Conservation (phyloP, 2,113 vertebrate genomes). For the Eulemur macaco region DNA sequence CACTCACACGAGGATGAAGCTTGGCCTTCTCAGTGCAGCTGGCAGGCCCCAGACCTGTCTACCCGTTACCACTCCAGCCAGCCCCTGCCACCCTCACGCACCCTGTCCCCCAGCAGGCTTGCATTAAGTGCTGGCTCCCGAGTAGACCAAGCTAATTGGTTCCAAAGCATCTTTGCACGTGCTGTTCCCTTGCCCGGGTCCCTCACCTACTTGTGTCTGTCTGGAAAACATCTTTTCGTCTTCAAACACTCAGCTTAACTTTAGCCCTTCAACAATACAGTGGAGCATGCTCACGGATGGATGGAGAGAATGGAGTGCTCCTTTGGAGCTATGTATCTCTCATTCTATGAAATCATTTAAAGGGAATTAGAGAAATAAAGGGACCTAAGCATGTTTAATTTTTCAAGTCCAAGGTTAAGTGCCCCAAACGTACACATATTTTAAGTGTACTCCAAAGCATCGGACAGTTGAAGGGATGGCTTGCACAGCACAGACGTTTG, state of each 20-base stretch:
- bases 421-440: neutral
- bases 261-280: neutral
- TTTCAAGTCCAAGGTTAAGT: neutral
- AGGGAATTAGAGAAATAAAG: neutral
- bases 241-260: neutral
- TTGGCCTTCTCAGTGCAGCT: neutral
- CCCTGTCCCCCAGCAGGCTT: no score
- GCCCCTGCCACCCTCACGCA: neutral
- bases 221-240: neutral
- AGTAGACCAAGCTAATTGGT: neutral
- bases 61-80: accelerated
- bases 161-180: neutral
- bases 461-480: no score
- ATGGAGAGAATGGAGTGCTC: accelerated
- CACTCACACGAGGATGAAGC: neutral
- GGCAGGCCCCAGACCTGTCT: neutral
- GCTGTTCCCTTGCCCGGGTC: neutral
- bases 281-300: neutral
- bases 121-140: accelerated
- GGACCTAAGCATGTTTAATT: neutral
- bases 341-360: neutral
- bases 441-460: no score
- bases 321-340: neutral
- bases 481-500: neutral
- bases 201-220: neutral